These are phyloP conservation scores for Drosophila novamexicana DNA, from an alignment of 1,140 invertebrate species.

Conservation along the genomic window DNA sequence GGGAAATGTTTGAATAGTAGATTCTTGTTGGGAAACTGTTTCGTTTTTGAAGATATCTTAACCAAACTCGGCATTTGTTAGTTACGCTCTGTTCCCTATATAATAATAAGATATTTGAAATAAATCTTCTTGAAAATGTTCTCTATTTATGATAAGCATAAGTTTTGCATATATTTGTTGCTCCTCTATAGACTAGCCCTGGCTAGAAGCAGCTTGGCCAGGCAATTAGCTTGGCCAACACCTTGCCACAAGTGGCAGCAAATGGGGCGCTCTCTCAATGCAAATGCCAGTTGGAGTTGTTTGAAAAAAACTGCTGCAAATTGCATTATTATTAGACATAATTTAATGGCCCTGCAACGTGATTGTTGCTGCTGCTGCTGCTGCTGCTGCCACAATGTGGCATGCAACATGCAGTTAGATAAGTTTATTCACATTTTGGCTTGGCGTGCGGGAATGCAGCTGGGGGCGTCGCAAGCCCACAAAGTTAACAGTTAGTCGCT, in stretches of 20 bases:
- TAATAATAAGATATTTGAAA: no score
- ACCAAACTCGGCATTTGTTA: no score
- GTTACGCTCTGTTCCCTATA: no score
- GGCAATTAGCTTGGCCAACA: conserved; percentile 50
- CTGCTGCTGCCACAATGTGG: conserved; percentile 42
- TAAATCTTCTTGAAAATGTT: no score
- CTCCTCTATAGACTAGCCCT: no score
- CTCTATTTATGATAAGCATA: no score
- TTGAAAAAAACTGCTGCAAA: conserved; percentile 46
- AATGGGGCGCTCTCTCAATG: conserved; percentile 31
- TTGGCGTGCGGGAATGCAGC: conserved; percentile 70
- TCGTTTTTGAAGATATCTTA: no score
- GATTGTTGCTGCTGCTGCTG: conserved; percentile 24
- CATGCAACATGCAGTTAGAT: conserved; percentile 78
- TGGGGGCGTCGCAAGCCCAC: conserved; percentile 59
- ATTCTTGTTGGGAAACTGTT: no score
- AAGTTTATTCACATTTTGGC: conserved; percentile 51
- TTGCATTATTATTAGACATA: conserved; percentile 76
- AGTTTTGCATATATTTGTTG: no score
- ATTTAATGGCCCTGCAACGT: conserved; percentile 53
- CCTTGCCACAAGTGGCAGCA: conserved; percentile 42
- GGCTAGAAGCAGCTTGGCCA: neutral
- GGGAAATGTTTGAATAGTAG: no score
- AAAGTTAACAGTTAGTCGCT: conserved; percentile 46
- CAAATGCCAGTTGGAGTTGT: conserved; percentile 46